These are phyloP conservation scores for Cavia porcellus DNA, from an alignment of 2,113 vertebrate genomes.

Conservation along the genomic window DNA sequence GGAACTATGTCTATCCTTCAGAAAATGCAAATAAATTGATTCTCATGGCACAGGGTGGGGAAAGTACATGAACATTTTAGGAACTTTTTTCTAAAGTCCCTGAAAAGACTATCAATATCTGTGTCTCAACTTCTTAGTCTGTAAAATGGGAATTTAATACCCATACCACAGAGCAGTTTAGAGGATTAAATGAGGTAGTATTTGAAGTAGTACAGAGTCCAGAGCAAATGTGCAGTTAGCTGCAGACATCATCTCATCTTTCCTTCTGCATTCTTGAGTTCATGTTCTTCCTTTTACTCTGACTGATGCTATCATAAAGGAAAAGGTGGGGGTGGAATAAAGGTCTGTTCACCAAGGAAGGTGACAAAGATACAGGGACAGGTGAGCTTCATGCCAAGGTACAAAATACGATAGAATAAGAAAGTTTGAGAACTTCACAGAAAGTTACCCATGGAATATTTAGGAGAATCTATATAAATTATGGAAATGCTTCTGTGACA, in stretches of 20 bases:
- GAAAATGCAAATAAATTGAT: constrained; percentile 6
- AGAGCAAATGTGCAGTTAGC: neutral
- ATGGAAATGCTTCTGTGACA: neutral
- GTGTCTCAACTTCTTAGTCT: neutral
- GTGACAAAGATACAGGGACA: neutral
- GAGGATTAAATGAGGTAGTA: neutral
- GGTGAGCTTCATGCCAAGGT: neutral
- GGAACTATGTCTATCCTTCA: neutral
- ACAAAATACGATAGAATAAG: neutral
- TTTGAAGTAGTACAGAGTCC: neutral
- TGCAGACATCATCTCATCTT: neutral
- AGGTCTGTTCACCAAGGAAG: neutral
- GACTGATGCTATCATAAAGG: neutral
- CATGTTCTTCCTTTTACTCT: neutral
- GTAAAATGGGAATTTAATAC: neutral
- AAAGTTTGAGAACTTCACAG: neutral
- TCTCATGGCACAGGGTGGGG: neutral
- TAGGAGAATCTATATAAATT: neutral
- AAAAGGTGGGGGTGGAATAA: neutral
- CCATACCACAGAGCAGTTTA: neutral
- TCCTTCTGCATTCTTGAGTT: neutral
- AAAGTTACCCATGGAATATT: neutral
- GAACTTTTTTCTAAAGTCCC: neutral
- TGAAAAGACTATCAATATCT: neutral
- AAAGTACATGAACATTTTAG: neutral